Evolutionary conservation across 2,888 invertebrate genomes (phyloP), one percentile per base, ranked within the genome.

Genomic region (Philopedon plagiatum): DNA sequence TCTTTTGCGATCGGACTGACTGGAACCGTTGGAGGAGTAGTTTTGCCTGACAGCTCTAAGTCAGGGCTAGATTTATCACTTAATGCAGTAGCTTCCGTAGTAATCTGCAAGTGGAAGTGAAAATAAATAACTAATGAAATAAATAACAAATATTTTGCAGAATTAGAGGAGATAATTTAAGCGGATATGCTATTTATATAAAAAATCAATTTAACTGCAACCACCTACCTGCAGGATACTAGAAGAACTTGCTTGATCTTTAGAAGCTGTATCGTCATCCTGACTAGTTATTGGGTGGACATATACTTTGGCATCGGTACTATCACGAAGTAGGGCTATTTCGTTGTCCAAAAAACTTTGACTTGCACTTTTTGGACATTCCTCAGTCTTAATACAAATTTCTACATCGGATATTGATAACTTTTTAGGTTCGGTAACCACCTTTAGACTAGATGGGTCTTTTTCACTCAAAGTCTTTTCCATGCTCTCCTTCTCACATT

Each of bases 1-100:
- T 72, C 72, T 58, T 62, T 72, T 39, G 49, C 58, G 9, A 81
- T 80, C 5, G 92, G 92, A 82, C 92, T 91, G 0, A 91, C 91
- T 21, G 92, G 91, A 7, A 90, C 91, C 21, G 92, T 92, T 41
- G 92, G 91, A 71, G 92, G 92, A 26, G 92, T 92, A n/a, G 41
- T 54, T 57, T 61, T 75, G 15, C 75, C 75, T 15, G 72, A 72
- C 21, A 44, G 13, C 26, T 70, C 71, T 4, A 64, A 81, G 58
- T 84, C 84, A 13, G 84, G 83, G 34, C 83, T 82, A 32, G 82
- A 82, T 78, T 84, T 84, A 26, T 83, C 82, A 49, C 83, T 84
- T 34, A 82, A 57, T 44, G 73, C 71, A 11, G 9, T 34, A 7
- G 8, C 15, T 32, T 29, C 56, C 9, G 21, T 26, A 44, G 41